Conservation (phyloP, 2,113 vertebrate species). For the Sturnus vulgaris region DNA sequence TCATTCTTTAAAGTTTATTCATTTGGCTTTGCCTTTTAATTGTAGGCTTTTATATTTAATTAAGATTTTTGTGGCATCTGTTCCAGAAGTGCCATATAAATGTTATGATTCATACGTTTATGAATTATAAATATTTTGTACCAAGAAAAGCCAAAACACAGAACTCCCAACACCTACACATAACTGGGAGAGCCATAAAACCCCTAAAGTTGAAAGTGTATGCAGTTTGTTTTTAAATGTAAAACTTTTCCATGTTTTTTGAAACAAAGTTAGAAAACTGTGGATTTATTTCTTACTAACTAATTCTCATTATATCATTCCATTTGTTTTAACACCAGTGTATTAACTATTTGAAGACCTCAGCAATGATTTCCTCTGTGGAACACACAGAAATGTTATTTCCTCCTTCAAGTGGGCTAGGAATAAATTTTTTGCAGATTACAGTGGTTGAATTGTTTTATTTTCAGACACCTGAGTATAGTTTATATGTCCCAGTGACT, state of each 20-base stretch:
- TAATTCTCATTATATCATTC: neutral
- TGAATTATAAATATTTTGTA: slow-evolving; percentile 38
- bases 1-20: neutral
- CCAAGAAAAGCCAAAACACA: neutral
- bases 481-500: neutral
- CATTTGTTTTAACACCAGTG: neutral
- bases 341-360: neutral
- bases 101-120: slow-evolving; percentile 5
- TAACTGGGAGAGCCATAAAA: neutral
- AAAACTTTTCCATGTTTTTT: neutral
- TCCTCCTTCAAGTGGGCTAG: neutral
- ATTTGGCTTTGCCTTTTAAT: slow-evolving; percentile 17
- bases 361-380: neutral
- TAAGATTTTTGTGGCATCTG: slow-evolving; percentile 19
- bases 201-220: neutral
- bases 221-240: neutral
- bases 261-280: neutral
- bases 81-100: slow-evolving; percentile 18
- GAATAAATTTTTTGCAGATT: neutral
- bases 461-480: neutral
- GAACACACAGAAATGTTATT: neutral
- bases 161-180: neutral
- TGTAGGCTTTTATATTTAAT: slow-evolving; percentile 7
- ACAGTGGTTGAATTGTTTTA: neutral
- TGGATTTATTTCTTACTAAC: neutral